A percentile compares a stretch with the other conserved stretches of the same genome.
These are phyloP conservation scores for Mus musculus DNA, from an alignment of 2,113 vertebrate genomes.

Conservation along the genomic window GRCm39 chrX:38155001-38155500, in stretches of 20 bases:
- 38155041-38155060: slow-evolving; percentile 29
- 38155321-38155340: neutral
- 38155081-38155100: neutral
- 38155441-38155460: neutral
- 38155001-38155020: neutral
- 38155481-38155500: neutral
- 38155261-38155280: neutral
- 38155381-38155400: neutral
- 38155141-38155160: neutral
- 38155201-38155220: neutral
- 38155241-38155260: neutral
- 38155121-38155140: neutral
- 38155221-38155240: neutral
- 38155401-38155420: neutral
- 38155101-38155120: neutral
- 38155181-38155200: neutral
- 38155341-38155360: neutral
- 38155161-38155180: neutral
- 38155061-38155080: slow-evolving; percentile 28
- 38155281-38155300: neutral
- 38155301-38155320: neutral
- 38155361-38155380: neutral
- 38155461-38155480: neutral
- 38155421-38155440: neutral
- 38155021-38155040: slow-evolving; percentile 10